Evolutionary conservation across 2,888 invertebrate species (phyloP), one percentile per base, ranked within the genome.

Genomic region (Drosophila niveifrons): DNA sequence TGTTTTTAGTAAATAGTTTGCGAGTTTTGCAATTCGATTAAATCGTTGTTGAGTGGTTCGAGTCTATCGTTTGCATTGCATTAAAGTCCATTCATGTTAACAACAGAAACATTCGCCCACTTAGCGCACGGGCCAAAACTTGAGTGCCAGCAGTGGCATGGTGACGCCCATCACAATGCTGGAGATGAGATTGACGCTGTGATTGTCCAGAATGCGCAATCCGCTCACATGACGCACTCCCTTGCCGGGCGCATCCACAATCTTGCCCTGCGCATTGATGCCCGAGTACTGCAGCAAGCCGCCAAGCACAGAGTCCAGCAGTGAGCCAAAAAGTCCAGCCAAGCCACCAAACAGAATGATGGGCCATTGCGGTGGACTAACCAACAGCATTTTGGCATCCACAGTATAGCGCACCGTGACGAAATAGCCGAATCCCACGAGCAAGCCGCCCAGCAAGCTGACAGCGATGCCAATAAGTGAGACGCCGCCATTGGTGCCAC

Each of bases 401-500:
- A 95, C 93, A 34, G 94, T 94, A 75, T 96, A 94, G 18, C 95
- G 90, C 43, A 96, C 92, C 0, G 95, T 93, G 11, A 96, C 80
- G 90, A 96, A 97, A 91, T 96, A 96, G 6, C 94, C 93, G 3
- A 95, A 51, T 1, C 98, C 98, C 52, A 98, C 94, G 3, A 95
- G 95, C 66, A 92, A 3, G 9, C 93, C 93, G 2, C 92, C 93
- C 2, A 91, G 52, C 15, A 92, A 93, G 90, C 79, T 95, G 29
- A 94, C 94, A 7, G 94, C 34, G 7, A 95, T 92, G 18, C 95
- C 95, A 50, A 94, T 84, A 23, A 93, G 78, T 1, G 97, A 95
- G n/a, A 98, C 94, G 2, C 95, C 98, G 29, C 98, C 98, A 92
- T 98, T 98, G 18, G 98, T 98, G 44, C 98, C 97, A 93, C 94